Base-by-base conservation (phyloP, 1,140 invertebrate species). In the Stegodyphus mimosarum region DNA sequence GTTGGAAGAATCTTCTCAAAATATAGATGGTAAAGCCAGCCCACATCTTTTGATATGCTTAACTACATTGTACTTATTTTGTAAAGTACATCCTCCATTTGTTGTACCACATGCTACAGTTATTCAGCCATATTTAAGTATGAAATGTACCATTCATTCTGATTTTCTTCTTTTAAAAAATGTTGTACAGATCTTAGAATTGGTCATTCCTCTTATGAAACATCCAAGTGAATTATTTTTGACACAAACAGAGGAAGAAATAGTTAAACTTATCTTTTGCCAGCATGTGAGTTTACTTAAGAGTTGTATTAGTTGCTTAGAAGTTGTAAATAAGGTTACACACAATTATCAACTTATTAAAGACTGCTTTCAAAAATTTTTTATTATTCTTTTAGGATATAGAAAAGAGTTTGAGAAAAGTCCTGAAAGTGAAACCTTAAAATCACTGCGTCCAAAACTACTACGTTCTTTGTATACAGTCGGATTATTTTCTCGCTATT, bases 141-240 rank as follows among this genome's bases (percentile, higher is more conserved):
- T 99, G 87, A 97, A 96, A 90, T 98, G 96, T 89, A 93, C 95
- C 92, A 96, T 94, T 33, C 92, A 94, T 87, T 94, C 94, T 51
- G 96, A 97, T 89, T 94, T 95, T 89, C 93, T 95, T 88, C 94
- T 96, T 87, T 95, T 96, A 87, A 94, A 94, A 88, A 94, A 94
- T 89, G 95, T 96, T n/a, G 95, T 95, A 5, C 93, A 94, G 87
- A 99, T 97, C 52, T 90, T 99, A 70, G 97, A 98, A 90, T 91
- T 98, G 70, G 97, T 99, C n/a, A 97, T 99, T 13, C 99, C 99
- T 0, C 90, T 99, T 33, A 97, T 99, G 93, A 97, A 99, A 90
- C 98, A 99, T 92, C 98, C 99, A 0, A 98, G 97, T 90, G 97
- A 99, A 90, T 95, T 95, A 86, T 99, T 99, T 92, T 92, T 99